Conservation (phyloP, 1,140 invertebrate genomes). For the Myzus persicae region DNA sequence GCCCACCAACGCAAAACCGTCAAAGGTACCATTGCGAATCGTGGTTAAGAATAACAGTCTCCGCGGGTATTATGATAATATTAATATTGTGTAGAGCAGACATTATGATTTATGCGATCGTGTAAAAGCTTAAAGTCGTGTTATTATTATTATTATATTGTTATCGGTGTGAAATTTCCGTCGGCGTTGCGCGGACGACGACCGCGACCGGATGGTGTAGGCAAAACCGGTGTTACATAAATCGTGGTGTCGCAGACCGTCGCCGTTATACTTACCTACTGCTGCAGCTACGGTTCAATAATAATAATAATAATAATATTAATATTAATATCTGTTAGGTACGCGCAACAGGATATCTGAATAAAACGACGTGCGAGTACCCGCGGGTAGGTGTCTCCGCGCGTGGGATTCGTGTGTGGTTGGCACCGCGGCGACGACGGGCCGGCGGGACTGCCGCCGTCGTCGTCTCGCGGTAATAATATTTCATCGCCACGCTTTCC, state of each 20-base stretch:
- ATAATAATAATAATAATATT: slow-evolving; percentile 1
- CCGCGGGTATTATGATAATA: not conserved
- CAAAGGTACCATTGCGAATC: too few relatives aligned
- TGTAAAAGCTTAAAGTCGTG: not conserved
- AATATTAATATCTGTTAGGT: not conserved
- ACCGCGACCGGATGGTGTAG: slow-evolving; percentile 43
- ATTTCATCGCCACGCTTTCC: slow-evolving; percentile 8
- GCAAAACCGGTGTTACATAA: slow-evolving; percentile 46
- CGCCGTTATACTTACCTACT: slow-evolving; percentile 28
- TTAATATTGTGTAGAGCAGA: not conserved
- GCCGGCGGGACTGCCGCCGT: not conserved
- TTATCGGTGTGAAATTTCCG: not conserved
- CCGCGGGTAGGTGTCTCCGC: slow-evolving; percentile 34
- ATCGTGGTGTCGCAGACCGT: not conserved
- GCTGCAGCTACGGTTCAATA: not conserved
- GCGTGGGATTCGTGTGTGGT: slow-evolving; percentile 39
- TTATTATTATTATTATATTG: not conserved
- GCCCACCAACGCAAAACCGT: not conserved
- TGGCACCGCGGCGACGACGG: not conserved
- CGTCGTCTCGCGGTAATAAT: slow-evolving; percentile 8
- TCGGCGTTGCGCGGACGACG: not conserved
- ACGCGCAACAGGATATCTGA: not conserved
- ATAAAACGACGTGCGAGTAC: not conserved
- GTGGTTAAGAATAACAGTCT: not conserved
- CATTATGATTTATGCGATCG: not conserved